Evolutionary conservation across 2,113 vertebrate genomes (phyloP).

Genomic region (Scophthalmus maximus): DNA sequence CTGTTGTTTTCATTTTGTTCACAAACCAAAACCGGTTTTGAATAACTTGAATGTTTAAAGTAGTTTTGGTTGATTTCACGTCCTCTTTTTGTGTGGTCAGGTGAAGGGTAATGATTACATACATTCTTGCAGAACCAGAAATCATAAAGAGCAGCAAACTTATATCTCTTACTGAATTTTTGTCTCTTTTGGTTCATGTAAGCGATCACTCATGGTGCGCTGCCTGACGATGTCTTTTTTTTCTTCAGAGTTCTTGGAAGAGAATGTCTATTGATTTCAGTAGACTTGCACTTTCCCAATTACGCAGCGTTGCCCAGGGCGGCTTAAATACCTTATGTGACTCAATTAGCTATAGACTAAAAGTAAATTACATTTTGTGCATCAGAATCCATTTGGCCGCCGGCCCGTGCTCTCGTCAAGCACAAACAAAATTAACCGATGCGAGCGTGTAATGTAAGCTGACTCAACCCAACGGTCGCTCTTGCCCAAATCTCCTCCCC

Average conservation of each 20-base stretch:
- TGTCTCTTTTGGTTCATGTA: no score
- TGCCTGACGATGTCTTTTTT: background rate
- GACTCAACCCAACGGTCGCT: constrained; percentile 39
- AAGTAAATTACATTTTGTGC: constrained; percentile 32
- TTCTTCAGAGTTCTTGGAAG: background rate
- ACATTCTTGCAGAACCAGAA: no score
- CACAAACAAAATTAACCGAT: constrained; percentile 34
- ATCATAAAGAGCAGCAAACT: no score
- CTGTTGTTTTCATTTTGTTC: no score
- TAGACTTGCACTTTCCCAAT: background rate
- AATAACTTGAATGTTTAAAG: no score
- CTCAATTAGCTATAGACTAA: constrained; percentile 36
- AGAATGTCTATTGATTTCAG: background rate
- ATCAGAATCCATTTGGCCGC: constrained; percentile 44
- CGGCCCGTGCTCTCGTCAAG: constrained; percentile 43
- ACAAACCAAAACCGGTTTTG: no score
- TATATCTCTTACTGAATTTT: no score
- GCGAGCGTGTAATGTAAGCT: constrained; percentile 57
- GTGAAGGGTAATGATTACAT: no score
- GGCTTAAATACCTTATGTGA: constrained; percentile 6
- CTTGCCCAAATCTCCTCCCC: constrained; percentile 55
- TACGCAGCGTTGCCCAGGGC: background rate
- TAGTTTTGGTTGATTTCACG: no score
- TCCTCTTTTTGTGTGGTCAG: no score
- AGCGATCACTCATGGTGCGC: no score